Conservation (phyloP, 2,888 invertebrate species). For the Patella depressa region DNA sequence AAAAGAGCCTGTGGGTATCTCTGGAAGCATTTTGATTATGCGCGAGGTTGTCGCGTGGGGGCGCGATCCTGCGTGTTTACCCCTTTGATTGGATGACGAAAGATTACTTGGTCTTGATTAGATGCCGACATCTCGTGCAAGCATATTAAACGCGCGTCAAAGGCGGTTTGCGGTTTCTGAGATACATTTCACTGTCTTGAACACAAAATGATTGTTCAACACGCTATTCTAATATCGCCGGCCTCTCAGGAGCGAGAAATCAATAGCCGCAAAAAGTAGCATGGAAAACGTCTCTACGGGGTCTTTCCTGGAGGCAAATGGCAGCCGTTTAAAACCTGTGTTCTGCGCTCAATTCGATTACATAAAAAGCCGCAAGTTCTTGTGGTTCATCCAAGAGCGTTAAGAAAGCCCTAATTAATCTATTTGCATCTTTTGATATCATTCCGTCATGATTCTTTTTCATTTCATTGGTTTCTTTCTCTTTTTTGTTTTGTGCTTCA, state of each 20-base stretch:
- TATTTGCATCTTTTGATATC: constrained; percentile 24
- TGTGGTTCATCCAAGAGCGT: constrained; percentile 20
- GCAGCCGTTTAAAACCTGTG: constrained; percentile 12
- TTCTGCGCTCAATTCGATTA: constrained; percentile 3
- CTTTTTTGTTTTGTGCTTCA: constrained; percentile 1
- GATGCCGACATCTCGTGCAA: constrained; percentile 23
- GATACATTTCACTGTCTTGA: constrained; percentile 15
- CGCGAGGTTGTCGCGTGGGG: background rate
- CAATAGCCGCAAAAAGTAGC: constrained; percentile 18
- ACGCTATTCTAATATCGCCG: constrained; percentile 5
- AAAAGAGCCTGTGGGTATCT: background rate
- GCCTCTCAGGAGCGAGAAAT: constrained; percentile 11
- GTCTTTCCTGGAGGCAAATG: constrained; percentile 1
- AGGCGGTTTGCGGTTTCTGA: constrained; percentile 28
- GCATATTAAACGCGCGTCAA: constrained; percentile 27
- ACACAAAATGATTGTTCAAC: constrained; percentile 1
- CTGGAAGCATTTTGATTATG: constrained; percentile 9
- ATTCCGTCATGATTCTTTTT: constrained; percentile 16
- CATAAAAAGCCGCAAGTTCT: constrained; percentile 17
- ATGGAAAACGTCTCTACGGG: constrained; percentile 3
- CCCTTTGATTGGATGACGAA: constrained; percentile 26
- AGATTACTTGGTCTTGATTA: constrained; percentile 25
- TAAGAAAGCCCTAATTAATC: constrained; percentile 23
- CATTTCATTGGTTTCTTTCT: background rate
- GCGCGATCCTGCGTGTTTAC: constrained; percentile 16